Conservation (phyloP, 2,113 vertebrate species). For the Siniperca chuatsi region DNA sequence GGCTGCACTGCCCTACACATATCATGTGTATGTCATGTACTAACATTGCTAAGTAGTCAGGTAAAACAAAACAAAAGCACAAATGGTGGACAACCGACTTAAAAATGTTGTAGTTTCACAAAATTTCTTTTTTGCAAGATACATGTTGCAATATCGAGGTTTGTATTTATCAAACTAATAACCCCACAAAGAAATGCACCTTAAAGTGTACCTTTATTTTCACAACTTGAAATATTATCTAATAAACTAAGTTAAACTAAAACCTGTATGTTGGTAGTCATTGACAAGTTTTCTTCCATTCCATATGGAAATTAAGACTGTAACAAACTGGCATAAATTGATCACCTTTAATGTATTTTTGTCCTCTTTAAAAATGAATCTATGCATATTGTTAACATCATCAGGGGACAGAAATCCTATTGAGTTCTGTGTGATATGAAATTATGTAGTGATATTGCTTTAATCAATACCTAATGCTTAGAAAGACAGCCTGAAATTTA, state of each 20-base stretch:
- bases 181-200: slow-evolving; percentile 28
- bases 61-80: slow-evolving; percentile 50
- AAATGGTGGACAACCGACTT: slow-evolving; percentile 12
- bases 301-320: slow-evolving; percentile 5
- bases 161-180: slow-evolving; percentile 1
- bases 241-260: slow-evolving; percentile 11
- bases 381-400: slow-evolving; percentile 75
- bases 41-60: slow-evolving; percentile 25
- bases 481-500: slow-evolving; percentile 19
- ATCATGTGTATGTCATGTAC: not conserved
- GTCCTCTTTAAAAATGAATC: slow-evolving; percentile 61
- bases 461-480: slow-evolving; percentile 11
- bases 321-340: slow-evolving; percentile 28
- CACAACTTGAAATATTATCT: not conserved
- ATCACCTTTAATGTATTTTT: slow-evolving; percentile 28
- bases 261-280: slow-evolving; percentile 1
- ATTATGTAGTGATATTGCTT: slow-evolving; percentile 26
- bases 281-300: slow-evolving; percentile 19
- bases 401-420: slow-evolving; percentile 48
- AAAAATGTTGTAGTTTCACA: slow-evolving; percentile 4
- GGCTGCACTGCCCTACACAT: slow-evolving; percentile 6
- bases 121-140: not conserved
- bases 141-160: slow-evolving; percentile 17
- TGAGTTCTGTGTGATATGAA: slow-evolving; percentile 20
- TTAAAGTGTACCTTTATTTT: slow-evolving; percentile 36